These are phyloP conservation scores for Festucalex cinctus DNA, from an alignment of 2,113 vertebrate genomes.

Conservation along the genomic window DNA sequence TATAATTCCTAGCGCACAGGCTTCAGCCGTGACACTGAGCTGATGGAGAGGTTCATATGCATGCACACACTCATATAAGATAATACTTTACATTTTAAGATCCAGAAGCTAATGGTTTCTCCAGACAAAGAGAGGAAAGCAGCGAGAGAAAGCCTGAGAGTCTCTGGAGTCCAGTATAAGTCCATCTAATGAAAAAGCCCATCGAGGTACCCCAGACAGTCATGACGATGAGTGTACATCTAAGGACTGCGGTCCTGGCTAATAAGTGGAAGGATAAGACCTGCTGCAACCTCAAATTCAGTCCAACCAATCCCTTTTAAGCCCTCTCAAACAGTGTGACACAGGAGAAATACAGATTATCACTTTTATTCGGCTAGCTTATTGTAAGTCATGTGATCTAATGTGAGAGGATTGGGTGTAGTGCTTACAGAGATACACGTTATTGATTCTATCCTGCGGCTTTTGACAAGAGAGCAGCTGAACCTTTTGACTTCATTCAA, in stretches of 20 bases:
- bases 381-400: background rate
- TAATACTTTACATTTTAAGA: background rate
- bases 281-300: constrained; percentile 29
- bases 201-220: constrained; percentile 64
- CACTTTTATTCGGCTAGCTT: background rate
- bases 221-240: constrained; percentile 64
- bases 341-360: background rate
- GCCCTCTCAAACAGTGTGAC: background rate
- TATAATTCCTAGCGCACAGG: no score
- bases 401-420: constrained; percentile 1
- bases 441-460: background rate
- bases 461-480: background rate
- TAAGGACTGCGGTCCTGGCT: constrained; percentile 61
- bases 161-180: constrained; percentile 72
- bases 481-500: background rate
- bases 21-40: background rate
- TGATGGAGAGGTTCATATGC: background rate
- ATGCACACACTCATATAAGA: background rate
- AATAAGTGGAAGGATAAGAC: constrained; percentile 47
- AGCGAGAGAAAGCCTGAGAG: constrained; percentile 7
- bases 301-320: constrained; percentile 1
- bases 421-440: background rate
- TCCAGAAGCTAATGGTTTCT: background rate
- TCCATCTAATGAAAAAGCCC: constrained; percentile 70
- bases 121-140: background rate